Base-by-base conservation (phyloP, 2,888 invertebrate genomes). In the Cerceris ruficornis region DNA sequence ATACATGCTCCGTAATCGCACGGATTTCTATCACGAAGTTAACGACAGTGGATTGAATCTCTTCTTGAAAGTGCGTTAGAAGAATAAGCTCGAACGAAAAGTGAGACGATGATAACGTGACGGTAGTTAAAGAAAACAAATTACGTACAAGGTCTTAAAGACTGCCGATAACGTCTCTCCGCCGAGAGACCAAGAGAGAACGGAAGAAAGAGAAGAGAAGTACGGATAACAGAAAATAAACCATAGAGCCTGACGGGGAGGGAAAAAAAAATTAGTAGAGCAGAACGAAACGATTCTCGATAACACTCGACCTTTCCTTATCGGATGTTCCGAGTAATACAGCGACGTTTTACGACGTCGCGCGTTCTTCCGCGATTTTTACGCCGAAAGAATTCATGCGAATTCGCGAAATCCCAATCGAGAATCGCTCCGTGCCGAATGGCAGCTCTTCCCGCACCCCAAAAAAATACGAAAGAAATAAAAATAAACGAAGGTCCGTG, bases 291-390 rank as follows among this genome's bases (percentile, higher is more conserved):
- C 80, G 83, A 75, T 80, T 14, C 74, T 68, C 82, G 80, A 83
- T 83, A 77, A 70, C 78, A 69, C 59, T 75, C 77, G 77, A 80
- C 68, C 81, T 75, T 78, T 77, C 73, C 73, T 81, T 81, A 82
- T 78, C 71, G 74, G 50, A 67, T 52, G 66, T 69, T 58, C 57
- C 41, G 46, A 60, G 59, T 55, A 58, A 57, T 49, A 50, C n/a
- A n/a, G n/a, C 52, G 7, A 42, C 14, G 50, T 7, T 58, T 58
- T 41, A 13, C 58, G 58, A 55, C 2, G 55, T 46, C 13, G 13
- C 13, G 2, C 46, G 46, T 17, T 7, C 8, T 50, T n/a, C 50
- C 46, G 17, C 55, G 17, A 17, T 7, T 17, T 55, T 55, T 55
- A 55, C 13, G 55, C 2, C 17, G 17, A 17, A 54, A 1, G 55